A percentile compares a stretch with the other conserved stretches of the same genome.
Conservation (phyloP, 2,797 vertebrate genomes). For the Chelon labrosus region DNA sequence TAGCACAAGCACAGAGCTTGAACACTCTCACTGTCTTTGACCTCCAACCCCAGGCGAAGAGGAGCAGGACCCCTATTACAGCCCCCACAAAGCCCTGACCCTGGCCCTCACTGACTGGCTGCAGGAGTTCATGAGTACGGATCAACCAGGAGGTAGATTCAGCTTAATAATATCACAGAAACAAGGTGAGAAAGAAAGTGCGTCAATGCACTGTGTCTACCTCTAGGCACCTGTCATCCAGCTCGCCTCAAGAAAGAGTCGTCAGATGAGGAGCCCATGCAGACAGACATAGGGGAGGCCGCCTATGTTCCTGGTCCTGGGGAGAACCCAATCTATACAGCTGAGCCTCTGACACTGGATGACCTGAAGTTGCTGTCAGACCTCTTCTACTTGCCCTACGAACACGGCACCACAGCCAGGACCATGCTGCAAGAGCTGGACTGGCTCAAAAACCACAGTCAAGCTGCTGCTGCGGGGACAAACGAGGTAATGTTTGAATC, state of each 20-base stretch:
- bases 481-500: conserved; percentile 46
- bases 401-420: conserved; percentile 91
- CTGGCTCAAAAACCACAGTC: conserved; percentile 92
- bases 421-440: conserved; percentile 95
- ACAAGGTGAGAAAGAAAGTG: background rate
- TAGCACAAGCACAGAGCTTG: background rate
- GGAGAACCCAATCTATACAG: conserved; percentile 93
- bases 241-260: conserved; percentile 64
- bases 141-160: conserved; percentile 79
- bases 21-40: background rate
- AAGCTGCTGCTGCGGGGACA: conserved; percentile 72
- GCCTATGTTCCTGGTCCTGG: conserved; percentile 88
- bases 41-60: conserved; percentile 83
- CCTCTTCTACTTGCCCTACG: conserved; percentile 97
- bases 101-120: conserved; percentile 95
- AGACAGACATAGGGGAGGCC: conserved; percentile 87
- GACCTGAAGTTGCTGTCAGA: conserved; percentile 95
- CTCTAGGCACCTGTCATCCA: conserved; percentile 46
- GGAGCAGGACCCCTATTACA: conserved; percentile 92
- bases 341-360: conserved; percentile 92
- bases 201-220: background rate
- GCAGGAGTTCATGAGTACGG: conserved; percentile 89
- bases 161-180: background rate
- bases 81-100: conserved; percentile 92
- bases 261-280: conserved; percentile 94